Evolutionary conservation across 2,113 vertebrate species (phyloP).

Genomic region (Chlorodrepanis virens): DNA sequence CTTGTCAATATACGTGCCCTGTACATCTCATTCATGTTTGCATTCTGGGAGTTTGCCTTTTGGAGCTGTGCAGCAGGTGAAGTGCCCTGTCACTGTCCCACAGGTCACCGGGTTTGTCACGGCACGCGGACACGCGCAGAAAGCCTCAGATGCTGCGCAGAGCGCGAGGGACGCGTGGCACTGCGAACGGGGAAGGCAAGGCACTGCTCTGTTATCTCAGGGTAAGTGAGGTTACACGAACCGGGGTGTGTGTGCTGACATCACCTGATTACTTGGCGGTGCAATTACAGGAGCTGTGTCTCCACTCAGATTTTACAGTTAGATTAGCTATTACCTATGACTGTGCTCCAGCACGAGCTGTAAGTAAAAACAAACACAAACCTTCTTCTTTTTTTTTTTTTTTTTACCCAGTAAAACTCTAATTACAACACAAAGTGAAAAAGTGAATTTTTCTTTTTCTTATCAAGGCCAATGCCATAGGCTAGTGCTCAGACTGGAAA

Average conservation of each 20-base stretch:
- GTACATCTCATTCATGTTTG: not conserved
- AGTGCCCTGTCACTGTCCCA: not conserved
- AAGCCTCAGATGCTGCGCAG: not conserved
- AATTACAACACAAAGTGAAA: not conserved
- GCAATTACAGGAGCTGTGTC: constrained; percentile 24
- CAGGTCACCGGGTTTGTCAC: not conserved
- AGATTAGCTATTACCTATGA: constrained; percentile 39
- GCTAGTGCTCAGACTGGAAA: not conserved
- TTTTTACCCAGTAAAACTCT: not conserved
- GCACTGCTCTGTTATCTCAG: not conserved
- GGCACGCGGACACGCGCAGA: rapidly evolving
- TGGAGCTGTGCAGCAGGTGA: not conserved
- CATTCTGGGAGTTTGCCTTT: not conserved
- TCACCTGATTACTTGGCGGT: not conserved
- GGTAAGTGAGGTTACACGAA: not conserved
- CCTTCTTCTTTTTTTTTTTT: not conserved
- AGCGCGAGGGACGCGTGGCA: not conserved
- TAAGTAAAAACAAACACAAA: not conserved
- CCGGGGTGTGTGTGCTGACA: constrained; percentile 25
- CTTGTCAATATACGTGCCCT: not conserved
- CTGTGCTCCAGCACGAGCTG: not conserved
- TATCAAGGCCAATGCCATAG: not conserved
- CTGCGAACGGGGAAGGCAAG: not conserved
- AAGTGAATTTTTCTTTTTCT: not conserved
- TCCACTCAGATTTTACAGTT: constrained; percentile 57